Base-by-base conservation (phyloP, 2,888 invertebrate species). In the Pammene aurita region DNA sequence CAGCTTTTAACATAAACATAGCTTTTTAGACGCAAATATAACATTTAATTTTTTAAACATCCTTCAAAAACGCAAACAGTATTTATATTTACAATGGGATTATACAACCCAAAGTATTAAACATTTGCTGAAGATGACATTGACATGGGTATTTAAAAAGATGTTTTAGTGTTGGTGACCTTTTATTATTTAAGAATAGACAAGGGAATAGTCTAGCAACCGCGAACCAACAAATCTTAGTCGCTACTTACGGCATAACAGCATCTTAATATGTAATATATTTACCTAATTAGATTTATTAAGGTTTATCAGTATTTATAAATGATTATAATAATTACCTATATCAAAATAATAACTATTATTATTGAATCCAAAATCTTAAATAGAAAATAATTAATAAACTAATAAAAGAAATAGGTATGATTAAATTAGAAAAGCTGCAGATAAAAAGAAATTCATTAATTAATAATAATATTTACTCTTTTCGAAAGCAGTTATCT, bases 201-300 rank as follows among this genome's bases (percentile, higher is more conserved):
- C 58, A 58, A 54, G 60, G 58, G 65, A 69, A 69, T 69, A 55
- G 38, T 57, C 60, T 65, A 65, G 69, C 14, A 55, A 48, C 58
- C 9, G 60, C 58, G 69, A 65, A 69, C 54, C 64, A 69, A 69
- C 65, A 57, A 54, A 26, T 63, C 54, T 60, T 13, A 41, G 65
- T 69, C 58, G n/a, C 60, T 55, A 18, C 34, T 55, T 46, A 18
- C 18, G 58, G 42, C 41, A 65, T 65, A 65, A 69, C 69, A 64
- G 58, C 14, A 42, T 62, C 16, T 58, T 50, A 7, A 61, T 61
- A 18, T 11, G 50, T 13, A 35, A 61, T 50, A 16, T 50, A 48
- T 7, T 7, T 60, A 48, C 7, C 11, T 34, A 50, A 41, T 26
- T 52, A 52, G 50, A 52, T 52, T 62, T 41, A 52, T 41, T 62